Evolutionary conservation across 2,113 vertebrate species (phyloP).

Genomic region (Phocoena phocoena): DNA sequence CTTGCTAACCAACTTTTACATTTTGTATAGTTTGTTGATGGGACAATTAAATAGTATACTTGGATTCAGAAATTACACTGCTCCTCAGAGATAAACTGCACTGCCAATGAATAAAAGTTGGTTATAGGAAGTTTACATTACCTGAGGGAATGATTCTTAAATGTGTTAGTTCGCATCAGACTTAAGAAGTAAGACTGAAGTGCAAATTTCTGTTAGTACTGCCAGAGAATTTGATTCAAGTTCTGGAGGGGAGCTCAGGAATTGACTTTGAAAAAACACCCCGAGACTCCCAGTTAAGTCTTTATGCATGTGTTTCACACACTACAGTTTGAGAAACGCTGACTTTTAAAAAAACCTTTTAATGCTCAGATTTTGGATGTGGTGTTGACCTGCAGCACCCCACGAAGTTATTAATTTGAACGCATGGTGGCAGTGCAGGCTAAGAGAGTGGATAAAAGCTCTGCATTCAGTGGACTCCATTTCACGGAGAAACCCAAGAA

Average conservation of each 20-base stretch:
- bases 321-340: neutral
- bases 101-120: neutral
- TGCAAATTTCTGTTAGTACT: neutral
- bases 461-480: neutral
- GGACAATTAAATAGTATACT: neutral
- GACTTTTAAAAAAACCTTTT: neutral
- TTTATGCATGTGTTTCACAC: neutral
- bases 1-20: neutral
- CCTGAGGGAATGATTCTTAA: neutral
- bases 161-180: neutral
- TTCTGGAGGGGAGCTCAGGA: neutral
- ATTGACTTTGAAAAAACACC: neutral
- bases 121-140: neutral
- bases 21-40: neutral
- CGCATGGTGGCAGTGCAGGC: conserved; percentile 69
- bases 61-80: neutral
- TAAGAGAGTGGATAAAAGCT: conserved; percentile 51
- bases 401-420: conserved; percentile 60
- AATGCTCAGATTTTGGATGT: neutral
- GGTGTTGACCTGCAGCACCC: neutral
- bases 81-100: conserved; percentile 27
- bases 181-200: neutral
- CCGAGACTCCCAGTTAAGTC: neutral
- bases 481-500: neutral
- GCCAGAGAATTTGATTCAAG: neutral